Conservation (phyloP, 2,888 invertebrate species). For the Lasioglossum morio region DNA sequence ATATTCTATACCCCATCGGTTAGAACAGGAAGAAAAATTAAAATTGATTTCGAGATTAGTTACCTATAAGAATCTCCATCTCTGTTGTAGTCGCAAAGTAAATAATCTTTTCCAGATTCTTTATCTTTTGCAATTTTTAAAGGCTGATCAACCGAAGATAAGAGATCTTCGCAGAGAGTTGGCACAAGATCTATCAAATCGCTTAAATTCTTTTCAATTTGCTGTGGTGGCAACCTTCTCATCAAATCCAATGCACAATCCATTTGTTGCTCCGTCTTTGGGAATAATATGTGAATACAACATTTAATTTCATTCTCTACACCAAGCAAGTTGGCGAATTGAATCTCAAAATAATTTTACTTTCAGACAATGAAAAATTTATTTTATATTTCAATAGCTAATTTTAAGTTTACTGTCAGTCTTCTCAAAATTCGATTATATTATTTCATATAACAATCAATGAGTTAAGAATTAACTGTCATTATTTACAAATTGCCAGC, state of each 20-base stretch:
- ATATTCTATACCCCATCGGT: background rate
- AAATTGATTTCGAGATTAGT: background rate
- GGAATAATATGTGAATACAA: slow-evolving; percentile 60
- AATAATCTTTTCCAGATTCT: slow-evolving; percentile 97
- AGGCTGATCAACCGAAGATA: slow-evolving; percentile 99
- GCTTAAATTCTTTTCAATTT: slow-evolving; percentile 99
- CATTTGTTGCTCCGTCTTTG: slow-evolving; percentile 97
- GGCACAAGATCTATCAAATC: slow-evolving; percentile 99
- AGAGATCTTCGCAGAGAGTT: slow-evolving; percentile 96
- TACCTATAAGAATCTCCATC: slow-evolving; percentile 94
- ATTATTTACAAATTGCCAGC: background rate
- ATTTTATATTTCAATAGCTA: background rate
- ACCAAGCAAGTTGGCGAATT: background rate
- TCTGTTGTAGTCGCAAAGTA: slow-evolving; percentile 99
- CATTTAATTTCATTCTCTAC: background rate
- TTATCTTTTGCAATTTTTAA: slow-evolving; percentile 98
- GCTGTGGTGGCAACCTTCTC: slow-evolving; percentile 99
- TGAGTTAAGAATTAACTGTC: slow-evolving; percentile 5
- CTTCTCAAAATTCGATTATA: background rate
- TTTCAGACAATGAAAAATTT: background rate
- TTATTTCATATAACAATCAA: background rate
- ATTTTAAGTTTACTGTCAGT: background rate
- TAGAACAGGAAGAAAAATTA: background rate
- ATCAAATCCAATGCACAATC: slow-evolving; percentile 99
- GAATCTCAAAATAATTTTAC: background rate